These are phyloP conservation scores for Psittacula derbiana DNA, from an alignment of 2,797 vertebrate species.

Conservation along the genomic window DNA sequence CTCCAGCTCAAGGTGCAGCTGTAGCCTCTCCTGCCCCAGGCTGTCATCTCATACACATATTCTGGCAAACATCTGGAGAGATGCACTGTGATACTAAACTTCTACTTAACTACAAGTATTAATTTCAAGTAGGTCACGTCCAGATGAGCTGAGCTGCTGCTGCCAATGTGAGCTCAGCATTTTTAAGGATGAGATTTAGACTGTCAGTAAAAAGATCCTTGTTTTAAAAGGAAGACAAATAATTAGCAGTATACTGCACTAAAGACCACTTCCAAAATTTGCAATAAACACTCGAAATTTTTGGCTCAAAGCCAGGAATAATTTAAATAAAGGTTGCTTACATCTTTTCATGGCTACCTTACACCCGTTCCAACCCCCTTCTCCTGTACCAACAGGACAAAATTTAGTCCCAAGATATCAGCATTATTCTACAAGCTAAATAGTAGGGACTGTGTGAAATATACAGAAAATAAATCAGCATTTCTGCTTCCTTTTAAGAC, in stretches of 20 bases:
- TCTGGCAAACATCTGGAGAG: background rate
- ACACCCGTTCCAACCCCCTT: rapidly evolving
- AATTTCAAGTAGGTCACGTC: background rate
- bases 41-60: background rate
- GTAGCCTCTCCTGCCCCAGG: background rate
- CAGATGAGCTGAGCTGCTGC: background rate
- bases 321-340: background rate
- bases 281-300: background rate
- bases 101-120: background rate
- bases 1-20: background rate
- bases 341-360: background rate
- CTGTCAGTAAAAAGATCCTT: background rate
- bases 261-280: background rate
- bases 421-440: background rate
- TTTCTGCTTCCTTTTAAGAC: background rate
- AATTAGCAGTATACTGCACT: background rate
- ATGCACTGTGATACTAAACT: background rate
- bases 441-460: background rate
- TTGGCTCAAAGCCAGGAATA: background rate
- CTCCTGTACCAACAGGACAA: background rate
- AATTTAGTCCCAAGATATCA: background rate
- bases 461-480: background rate
- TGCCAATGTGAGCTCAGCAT: background rate
- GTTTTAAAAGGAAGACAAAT: background rate
- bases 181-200: background rate